Percentiles rank a stretch among this genome's conserved stretches.
phyloP scores from a whole-genome alignment of 2,888 invertebrate genomes.

The Synergus umbraculus region DNA sequence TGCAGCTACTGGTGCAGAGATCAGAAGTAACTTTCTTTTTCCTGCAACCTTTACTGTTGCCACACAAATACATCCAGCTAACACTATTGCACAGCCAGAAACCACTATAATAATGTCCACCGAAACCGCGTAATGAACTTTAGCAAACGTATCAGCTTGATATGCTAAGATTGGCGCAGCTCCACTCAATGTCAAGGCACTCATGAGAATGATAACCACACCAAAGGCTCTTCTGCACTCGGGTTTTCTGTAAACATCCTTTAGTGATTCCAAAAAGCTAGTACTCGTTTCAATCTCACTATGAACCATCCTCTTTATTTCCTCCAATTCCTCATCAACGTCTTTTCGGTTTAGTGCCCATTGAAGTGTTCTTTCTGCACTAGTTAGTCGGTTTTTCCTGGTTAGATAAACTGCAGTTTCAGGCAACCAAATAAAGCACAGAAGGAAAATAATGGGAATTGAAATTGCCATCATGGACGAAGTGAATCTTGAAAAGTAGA shows the following conservation, averaged over 20 bases:
- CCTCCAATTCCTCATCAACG: constrained; percentile 71
- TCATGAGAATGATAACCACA: constrained; percentile 68
- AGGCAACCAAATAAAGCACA: constrained; percentile 72
- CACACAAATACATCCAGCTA: constrained; percentile 70
- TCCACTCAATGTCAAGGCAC: constrained; percentile 70
- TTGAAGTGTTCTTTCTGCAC: constrained; percentile 69
- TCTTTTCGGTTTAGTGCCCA: constrained; percentile 72
- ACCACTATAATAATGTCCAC: constrained; percentile 68
- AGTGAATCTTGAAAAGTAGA: constrained; percentile 57
- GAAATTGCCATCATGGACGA: constrained; percentile 68
- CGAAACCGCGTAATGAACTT: constrained; percentile 69
- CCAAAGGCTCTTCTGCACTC: constrained; percentile 67
- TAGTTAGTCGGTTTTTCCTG: constrained; percentile 65
- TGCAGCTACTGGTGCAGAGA: constrained; percentile 65
- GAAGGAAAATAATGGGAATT: constrained; percentile 66
- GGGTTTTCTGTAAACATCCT: constrained; percentile 52
- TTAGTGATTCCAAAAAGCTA: constrained; percentile 54
- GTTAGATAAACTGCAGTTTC: constrained; percentile 73
- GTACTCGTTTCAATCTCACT: constrained; percentile 60
- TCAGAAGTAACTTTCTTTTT: constrained; percentile 68
- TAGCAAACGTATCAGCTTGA: constrained; percentile 70
- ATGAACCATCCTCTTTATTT: constrained; percentile 70
- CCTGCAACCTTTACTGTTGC: constrained; percentile 67
- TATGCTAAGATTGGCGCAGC: constrained; percentile 72
- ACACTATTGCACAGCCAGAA: constrained; percentile 68